phyloP scores from a whole-genome alignment of 2,113 vertebrate genomes.

The Saiga tatarica region DNA sequence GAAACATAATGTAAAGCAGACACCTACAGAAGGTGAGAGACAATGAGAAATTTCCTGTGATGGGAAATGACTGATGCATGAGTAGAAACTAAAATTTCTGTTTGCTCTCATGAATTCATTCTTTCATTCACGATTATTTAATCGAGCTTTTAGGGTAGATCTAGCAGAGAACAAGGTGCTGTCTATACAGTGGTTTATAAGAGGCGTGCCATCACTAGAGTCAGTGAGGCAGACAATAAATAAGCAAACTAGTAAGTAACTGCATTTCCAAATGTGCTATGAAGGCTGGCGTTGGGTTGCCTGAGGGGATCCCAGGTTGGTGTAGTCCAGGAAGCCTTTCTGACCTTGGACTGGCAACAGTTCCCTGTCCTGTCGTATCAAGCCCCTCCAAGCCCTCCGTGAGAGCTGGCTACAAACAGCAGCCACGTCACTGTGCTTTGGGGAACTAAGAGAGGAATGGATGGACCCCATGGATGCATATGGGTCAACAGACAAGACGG shows the following conservation, averaged over 20 bases:
- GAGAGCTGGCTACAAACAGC: fast-evolving
- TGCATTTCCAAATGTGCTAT: fast-evolving
- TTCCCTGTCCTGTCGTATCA: not conserved
- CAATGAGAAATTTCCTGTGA: not conserved
- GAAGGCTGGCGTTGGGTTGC: no score
- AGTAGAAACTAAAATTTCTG: not conserved
- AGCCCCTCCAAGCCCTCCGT: not conserved
- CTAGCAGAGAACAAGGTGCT: not conserved
- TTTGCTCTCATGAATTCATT: not conserved
- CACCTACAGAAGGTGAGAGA: not conserved
- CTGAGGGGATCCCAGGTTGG: not conserved
- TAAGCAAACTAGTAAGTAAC: not conserved
- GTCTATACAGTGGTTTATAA: not conserved
- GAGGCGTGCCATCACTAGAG: not conserved
- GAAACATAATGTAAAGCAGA: not conserved
- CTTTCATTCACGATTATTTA: not conserved
- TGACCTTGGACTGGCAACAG: not conserved
- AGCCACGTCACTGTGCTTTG: fast-evolving
- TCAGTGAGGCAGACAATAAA: not conserved
- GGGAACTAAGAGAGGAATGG: not conserved
- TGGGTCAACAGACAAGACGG: not conserved
- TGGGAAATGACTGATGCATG: not conserved
- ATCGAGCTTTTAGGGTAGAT: not conserved
- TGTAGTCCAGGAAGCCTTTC: not conserved
- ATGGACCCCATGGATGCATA: not conserved